A percentile compares a stretch with the other conserved stretches of the same genome.
phyloP scores from a whole-genome alignment of 2,888 invertebrate species.

The Hydroisotoma schaefferi region DNA sequence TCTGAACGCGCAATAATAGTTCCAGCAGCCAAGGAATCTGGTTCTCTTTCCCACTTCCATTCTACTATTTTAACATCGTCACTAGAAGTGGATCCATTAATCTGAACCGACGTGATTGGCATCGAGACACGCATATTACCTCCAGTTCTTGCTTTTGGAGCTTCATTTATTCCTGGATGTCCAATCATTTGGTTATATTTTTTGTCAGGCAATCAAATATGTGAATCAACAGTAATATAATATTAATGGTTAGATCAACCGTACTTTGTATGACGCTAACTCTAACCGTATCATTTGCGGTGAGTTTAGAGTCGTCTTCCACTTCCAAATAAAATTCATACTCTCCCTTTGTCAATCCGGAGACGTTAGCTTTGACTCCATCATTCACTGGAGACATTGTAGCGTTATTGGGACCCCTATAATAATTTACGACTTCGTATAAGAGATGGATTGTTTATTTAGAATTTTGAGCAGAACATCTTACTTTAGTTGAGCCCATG shows the following conservation, averaged over 20 bases:
- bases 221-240: neutral
- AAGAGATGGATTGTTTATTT: neutral
- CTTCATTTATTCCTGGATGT: conserved; percentile 77
- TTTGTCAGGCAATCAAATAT: neutral
- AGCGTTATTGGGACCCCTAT: conserved; percentile 58
- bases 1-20: conserved; percentile 73
- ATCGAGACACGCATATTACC: conserved; percentile 68
- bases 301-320: conserved; percentile 76
- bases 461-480: conserved; percentile 11
- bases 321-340: conserved; percentile 79
- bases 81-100: conserved; percentile 74
- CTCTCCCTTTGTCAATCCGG: conserved; percentile 74
- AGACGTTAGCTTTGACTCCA: conserved; percentile 69
- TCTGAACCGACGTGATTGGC: conserved; percentile 71
- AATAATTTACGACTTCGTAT: conserved; percentile 24
- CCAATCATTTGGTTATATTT: neutral
- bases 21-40: conserved; percentile 73
- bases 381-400: conserved; percentile 55
- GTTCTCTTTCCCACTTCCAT: conserved; percentile 81
- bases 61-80: conserved; percentile 80
- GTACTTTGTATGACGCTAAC: conserved; percentile 67
- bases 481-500: conserved; percentile 74
- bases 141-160: conserved; percentile 62
- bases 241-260: conserved; percentile 51
- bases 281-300: conserved; percentile 66